Base-by-base conservation (phyloP, 2,888 invertebrate species). In the Netelia virgata region DNA sequence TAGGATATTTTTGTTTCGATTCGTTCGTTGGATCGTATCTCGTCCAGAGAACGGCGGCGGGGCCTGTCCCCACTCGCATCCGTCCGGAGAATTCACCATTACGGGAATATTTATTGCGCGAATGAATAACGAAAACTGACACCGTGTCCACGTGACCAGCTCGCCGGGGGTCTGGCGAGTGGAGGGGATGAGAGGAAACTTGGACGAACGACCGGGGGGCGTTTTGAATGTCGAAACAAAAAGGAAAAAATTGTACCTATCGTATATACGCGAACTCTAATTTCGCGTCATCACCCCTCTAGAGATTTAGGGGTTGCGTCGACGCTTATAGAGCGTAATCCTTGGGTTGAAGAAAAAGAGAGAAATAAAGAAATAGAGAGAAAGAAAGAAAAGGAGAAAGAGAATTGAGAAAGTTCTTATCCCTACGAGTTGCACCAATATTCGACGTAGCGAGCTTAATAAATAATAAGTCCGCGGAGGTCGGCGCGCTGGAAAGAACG, bases 71-170 rank as follows among this genome's bases (percentile, higher is more conserved):
- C 83, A 63, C 57, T 79, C 83, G 28, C 28, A 28, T 28, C 28
- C 28, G 28, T 28, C 28, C 28, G 28, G 70, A 70, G 79, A 66
- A 83, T 75, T 47, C 79, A 18, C 83, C 72, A 75, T 72, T 61
- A 72, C 63, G 55, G 74, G 43, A 53, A 83, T 83, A 83, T 83
- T 83, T 83, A 83, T 83, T 75, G 70, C 79, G 14, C 63, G 66
- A 79, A 79, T 83, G 83, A 83, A 83, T 83, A 83, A 83, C 83
- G 57, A 73, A 74, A 78, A 70, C 70, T 75, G 78, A 70, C 78
- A 78, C 53, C 36, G 63, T 63, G 63, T 43, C 20, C 70, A 61
- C 28, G 69, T 50, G 69, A 78, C 3, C 53, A 50, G n/a, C n/a
- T 61, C 16, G 10, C 47, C 18, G 73, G 47, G 47, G 61, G 47